phyloP scores from a whole-genome alignment of 2,888 invertebrate genomes.

The Holacanthella duospinosa region DNA sequence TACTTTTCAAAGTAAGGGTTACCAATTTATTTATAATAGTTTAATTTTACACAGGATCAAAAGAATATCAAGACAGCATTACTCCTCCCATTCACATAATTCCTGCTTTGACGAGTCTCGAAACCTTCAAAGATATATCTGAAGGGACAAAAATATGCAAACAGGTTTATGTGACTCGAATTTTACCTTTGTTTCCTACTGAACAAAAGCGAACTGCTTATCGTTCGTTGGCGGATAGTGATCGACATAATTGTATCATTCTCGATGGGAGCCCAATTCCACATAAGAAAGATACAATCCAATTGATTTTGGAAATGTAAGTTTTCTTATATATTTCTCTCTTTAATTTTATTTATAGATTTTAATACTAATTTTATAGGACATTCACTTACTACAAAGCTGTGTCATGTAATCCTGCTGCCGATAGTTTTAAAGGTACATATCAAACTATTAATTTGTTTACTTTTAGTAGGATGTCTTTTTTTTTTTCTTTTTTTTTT shows the following conservation, averaged over 20 bases:
- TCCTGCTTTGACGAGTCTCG: background rate
- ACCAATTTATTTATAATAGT: no score
- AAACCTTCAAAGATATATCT: background rate
- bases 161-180: background rate
- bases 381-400: background rate
- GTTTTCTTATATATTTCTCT: no score
- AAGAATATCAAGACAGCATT: background rate
- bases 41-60: background rate
- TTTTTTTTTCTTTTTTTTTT: no score
- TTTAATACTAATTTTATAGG: no score
- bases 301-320: slow-evolving; percentile 26
- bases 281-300: slow-evolving; percentile 11
- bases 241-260: slow-evolving; percentile 11
- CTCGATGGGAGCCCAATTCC: slow-evolving; percentile 26
- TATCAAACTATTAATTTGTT: no score
- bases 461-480: no score
- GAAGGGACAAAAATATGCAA: slow-evolving; percentile 9
- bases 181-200: background rate
- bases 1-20: no score
- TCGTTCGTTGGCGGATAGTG: background rate
- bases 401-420: background rate
- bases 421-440: no score
- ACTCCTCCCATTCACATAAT: background rate
- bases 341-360: no score
- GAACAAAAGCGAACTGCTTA: background rate